Evolutionary conservation across 2,888 invertebrate genomes (phyloP).

Genomic region (Lissocephala sabroskyi): DNA sequence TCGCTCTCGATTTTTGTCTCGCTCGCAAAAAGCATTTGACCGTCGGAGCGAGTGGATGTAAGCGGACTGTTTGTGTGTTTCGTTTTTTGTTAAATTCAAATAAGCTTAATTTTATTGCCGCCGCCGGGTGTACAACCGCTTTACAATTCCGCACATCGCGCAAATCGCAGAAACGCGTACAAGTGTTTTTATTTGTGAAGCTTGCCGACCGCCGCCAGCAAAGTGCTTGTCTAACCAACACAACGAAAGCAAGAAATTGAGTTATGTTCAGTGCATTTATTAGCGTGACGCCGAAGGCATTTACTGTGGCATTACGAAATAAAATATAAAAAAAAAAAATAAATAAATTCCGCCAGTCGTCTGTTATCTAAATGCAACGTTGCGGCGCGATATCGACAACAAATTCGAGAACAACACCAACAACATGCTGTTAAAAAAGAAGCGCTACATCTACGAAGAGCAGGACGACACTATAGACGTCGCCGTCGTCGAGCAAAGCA

Average conservation of each 20-base stretch:
- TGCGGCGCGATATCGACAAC: slow-evolving; percentile 37
- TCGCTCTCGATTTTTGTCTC: no score
- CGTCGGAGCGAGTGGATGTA: no score
- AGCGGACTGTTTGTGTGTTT: no score
- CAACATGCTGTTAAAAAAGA: slow-evolving; percentile 68
- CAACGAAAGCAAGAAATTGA: slow-evolving; percentile 21
- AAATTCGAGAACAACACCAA: slow-evolving; percentile 43
- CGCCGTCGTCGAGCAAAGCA: slow-evolving; percentile 47
- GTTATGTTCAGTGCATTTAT: slow-evolving; percentile 33
- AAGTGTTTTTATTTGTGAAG: slow-evolving; percentile 30
- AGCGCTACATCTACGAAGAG: slow-evolving; percentile 66
- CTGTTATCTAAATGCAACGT: slow-evolving; percentile 49
- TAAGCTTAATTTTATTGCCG: no score
- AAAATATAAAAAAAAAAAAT: slow-evolving; percentile 22
- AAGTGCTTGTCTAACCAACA: no score
- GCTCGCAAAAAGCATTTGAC: no score
- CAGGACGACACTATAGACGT: slow-evolving; percentile 53
- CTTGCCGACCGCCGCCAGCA: no score
- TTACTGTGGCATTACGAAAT: slow-evolving; percentile 21
- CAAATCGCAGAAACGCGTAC: no score
- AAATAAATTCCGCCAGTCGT: no score
- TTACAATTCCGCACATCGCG: no score
- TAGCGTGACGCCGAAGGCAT: slow-evolving; percentile 19
- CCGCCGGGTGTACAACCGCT: no score
- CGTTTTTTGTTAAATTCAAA: no score